Conservation (phyloP, 2,797 vertebrate species). For the Trachops cirrhosus region DNA sequence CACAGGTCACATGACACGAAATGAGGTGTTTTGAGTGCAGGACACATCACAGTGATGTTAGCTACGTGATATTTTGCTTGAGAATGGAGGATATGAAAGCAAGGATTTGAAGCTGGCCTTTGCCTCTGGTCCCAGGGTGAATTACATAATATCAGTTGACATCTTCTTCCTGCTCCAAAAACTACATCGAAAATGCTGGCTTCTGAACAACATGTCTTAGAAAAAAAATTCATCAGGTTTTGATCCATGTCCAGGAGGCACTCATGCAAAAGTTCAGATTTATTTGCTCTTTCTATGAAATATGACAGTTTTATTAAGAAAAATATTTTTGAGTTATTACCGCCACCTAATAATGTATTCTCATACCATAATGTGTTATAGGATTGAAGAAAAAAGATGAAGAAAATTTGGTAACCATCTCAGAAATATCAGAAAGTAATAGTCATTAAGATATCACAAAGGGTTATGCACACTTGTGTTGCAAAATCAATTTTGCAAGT, state of each 20-base stretch:
- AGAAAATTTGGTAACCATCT: not conserved
- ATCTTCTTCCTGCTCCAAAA: not conserved
- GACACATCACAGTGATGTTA: not conserved
- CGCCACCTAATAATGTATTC: not conserved
- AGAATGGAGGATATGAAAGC: not conserved
- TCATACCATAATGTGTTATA: not conserved
- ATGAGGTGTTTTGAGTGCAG: not conserved
- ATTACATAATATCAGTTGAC: not conserved
- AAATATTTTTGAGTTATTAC: conserved; percentile 16
- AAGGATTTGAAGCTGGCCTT: not conserved
- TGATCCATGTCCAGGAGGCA: conserved; percentile 6
- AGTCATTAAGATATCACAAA: not conserved
- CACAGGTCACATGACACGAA: not conserved
- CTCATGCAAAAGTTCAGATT: not conserved
- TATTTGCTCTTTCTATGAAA: conserved; percentile 43
- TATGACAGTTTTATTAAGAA: conserved; percentile 31
- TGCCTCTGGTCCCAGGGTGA: not conserved
- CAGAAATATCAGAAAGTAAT: conserved; percentile 16
- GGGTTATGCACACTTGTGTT: not conserved
- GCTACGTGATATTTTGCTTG: not conserved
- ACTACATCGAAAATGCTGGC: not conserved
- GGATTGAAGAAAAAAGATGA: not conserved
- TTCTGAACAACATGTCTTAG: not conserved
- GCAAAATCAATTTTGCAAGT: not conserved
- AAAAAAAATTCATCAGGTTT: conserved; percentile 39